Base-by-base conservation (phyloP, 1,140 invertebrate genomes). In the Halesus radiatus region DNA sequence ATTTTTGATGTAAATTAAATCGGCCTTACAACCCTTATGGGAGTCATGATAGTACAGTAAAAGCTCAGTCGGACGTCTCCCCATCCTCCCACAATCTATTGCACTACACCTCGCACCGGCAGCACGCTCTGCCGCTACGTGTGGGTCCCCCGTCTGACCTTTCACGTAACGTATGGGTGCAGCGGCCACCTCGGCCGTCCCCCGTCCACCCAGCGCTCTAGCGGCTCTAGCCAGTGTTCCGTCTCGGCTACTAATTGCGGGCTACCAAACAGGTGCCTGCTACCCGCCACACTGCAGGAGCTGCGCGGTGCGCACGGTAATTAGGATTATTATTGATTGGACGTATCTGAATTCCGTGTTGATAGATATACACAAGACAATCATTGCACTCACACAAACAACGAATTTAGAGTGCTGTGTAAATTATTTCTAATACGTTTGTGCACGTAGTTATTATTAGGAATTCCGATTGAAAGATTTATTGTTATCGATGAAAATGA, bases 141-240 rank as follows among this genome's bases (percentile, higher is more conserved):
- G 72, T 16, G 52, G 52, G 52, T 74, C 50, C 20, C 66, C 64
- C 20, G 52, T 0, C 62, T 82, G 76, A 82, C 81, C 81, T 80
- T 76, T 79, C 81, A 82, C 81, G 81, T 80, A 70, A 10, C 22
- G 70, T 68, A 58, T 56, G 56, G 64, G 72, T 52, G 60, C 62
- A 29, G 68, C 45, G 18, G 37, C 68, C 16, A 72, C 7, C 32
- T 37, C 32, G 1, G 32, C 32, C 26, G 26, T 29, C 32, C 32
- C 3, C 4, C 3, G 32, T 37, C 32, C 32, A 37, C 32, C 32
- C 7, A 37, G 32, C 32, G 26, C 26, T 6, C 10, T 45, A 45
- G 37, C 37, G 10, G 37, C 37, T 13, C 37, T 13, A 13, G 37
- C 37, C 37, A 53, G 10, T 26, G 23, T 26, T 66, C 23, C 26